phyloP scores from a whole-genome alignment of 2,113 vertebrate genomes.

The Erpornis zantholeuca region DNA sequence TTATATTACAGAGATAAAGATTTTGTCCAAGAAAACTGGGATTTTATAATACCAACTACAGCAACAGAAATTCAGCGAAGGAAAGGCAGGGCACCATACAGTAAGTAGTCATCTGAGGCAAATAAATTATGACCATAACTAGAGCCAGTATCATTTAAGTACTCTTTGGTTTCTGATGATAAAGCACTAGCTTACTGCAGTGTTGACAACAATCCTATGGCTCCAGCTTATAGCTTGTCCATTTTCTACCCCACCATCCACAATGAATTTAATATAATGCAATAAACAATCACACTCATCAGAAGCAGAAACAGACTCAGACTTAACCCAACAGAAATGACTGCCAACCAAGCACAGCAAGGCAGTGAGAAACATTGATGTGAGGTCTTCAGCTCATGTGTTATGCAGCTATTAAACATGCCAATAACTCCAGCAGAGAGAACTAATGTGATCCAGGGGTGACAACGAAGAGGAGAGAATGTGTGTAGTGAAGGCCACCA shows the following conservation, averaged over 20 bases:
- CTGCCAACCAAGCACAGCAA: background rate
- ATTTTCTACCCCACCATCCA: constrained; percentile 50
- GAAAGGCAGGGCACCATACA: background rate
- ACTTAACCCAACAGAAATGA: background rate
- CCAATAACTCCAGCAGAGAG: background rate
- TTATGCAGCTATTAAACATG: background rate
- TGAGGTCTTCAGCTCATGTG: background rate
- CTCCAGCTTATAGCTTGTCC: constrained; percentile 15
- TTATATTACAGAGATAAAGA: constrained; percentile 6
- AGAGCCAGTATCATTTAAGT: constrained; percentile 59
- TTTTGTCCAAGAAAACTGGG: background rate
- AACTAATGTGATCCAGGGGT: background rate
- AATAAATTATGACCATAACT: constrained; percentile 55
- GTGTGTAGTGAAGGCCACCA: background rate
- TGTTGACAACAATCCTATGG: constrained; percentile 54
- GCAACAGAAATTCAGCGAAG: constrained; percentile 6
- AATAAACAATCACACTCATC: constrained; percentile 6
- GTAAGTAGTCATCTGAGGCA: constrained; percentile 6
- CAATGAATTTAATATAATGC: constrained; percentile 41
- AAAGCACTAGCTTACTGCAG: constrained; percentile 35
- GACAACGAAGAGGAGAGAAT: background rate
- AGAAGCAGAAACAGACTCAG: background rate
- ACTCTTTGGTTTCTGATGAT: constrained; percentile 67
- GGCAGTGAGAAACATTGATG: background rate
- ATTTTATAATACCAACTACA: constrained; percentile 36